Percentiles rank a stretch among this genome's conserved stretches.
phyloP scores from a whole-genome alignment of 2,888 invertebrate genomes.

The Chrysina gloriosa region DNA sequence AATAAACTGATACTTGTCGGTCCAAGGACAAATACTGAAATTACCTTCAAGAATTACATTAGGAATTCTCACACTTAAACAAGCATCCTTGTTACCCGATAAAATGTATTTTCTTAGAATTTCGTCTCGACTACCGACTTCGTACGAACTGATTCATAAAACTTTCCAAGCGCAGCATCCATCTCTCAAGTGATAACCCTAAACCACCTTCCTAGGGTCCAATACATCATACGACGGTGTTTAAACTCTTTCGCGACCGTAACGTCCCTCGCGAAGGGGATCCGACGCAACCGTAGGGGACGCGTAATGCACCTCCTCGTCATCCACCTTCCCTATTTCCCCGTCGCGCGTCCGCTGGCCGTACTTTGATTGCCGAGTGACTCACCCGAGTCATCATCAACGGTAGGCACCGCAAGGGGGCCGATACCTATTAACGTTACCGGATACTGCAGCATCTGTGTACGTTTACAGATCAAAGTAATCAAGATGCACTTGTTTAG shows the following conservation, averaged over 20 bases:
- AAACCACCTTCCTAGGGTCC: no score
- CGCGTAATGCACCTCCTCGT: conserved; percentile 47
- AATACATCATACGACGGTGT: conserved; percentile 28
- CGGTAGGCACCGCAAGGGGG: conserved; percentile 49
- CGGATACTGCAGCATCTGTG: conserved; percentile 65
- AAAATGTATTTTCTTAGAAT: no score
- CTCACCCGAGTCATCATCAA: conserved; percentile 55
- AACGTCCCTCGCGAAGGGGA: conserved; percentile 14
- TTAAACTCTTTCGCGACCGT: conserved; percentile 39
- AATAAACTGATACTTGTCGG: no score
- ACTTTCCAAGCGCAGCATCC: no score
- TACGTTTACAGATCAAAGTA: conserved; percentile 63
- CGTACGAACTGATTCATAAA: no score
- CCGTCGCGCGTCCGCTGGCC: conserved; percentile 43
- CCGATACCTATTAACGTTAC: conserved; percentile 60
- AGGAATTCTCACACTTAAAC: no score
- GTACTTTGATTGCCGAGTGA: conserved; percentile 62
- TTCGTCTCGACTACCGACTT: no score
- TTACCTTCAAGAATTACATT: no score
- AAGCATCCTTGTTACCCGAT: no score
- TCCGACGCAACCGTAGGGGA: conserved; percentile 44
- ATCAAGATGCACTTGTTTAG: conserved; percentile 66
- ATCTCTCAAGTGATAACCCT: no score
- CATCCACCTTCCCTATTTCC: conserved; percentile 54
- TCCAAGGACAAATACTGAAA: no score